Evolutionary conservation across 2,888 invertebrate species (phyloP).

Genomic region (Ecdyonurus torrentis): DNA sequence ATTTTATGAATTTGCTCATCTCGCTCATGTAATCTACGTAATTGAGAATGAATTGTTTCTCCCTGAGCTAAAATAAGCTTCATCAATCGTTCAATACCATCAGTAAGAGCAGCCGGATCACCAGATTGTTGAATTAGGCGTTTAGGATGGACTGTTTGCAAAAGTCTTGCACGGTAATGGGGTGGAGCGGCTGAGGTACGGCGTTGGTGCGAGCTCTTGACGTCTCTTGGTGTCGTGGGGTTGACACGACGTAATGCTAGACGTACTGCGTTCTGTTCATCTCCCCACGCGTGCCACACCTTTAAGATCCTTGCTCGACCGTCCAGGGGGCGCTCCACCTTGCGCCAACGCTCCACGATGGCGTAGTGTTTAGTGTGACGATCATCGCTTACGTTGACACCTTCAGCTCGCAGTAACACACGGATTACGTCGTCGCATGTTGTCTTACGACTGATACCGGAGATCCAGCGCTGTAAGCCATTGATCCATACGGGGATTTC

Average conservation of each 20-base stretch:
- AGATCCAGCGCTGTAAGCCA: conserved; percentile 63
- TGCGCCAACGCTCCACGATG: conserved; percentile 60
- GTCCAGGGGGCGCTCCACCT: conserved; percentile 54
- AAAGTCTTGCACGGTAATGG: conserved; percentile 11
- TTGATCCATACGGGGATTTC: conserved; percentile 59
- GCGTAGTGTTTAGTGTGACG: conserved; percentile 31
- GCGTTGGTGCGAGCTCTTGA: conserved; percentile 9
- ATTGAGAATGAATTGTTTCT: conserved; percentile 33
- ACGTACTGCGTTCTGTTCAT: conserved; percentile 42
- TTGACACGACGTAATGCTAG: conserved; percentile 23
- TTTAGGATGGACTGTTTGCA: conserved; percentile 20
- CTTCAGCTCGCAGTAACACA: conserved; percentile 40
- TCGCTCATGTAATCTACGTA: conserved; percentile 37
- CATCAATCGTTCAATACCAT: conserved; percentile 32
- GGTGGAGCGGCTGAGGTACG: conserved; percentile 18
- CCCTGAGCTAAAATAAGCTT: conserved; percentile 41
- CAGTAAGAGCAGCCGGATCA: conserved; percentile 20
- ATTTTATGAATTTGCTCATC: conserved; percentile 63
- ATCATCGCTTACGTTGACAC: conserved; percentile 34
- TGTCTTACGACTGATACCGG: conserved; percentile 56
- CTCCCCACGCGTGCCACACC: conserved; percentile 67
- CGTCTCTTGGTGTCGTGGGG: neutral
- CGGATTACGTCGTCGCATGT: conserved; percentile 64
- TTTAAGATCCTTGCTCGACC: conserved; percentile 56
- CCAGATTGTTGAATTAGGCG: conserved; percentile 22